Evolutionary conservation across 2,888 invertebrate species (phyloP).

Genomic region (Nomada goodeniana): DNA sequence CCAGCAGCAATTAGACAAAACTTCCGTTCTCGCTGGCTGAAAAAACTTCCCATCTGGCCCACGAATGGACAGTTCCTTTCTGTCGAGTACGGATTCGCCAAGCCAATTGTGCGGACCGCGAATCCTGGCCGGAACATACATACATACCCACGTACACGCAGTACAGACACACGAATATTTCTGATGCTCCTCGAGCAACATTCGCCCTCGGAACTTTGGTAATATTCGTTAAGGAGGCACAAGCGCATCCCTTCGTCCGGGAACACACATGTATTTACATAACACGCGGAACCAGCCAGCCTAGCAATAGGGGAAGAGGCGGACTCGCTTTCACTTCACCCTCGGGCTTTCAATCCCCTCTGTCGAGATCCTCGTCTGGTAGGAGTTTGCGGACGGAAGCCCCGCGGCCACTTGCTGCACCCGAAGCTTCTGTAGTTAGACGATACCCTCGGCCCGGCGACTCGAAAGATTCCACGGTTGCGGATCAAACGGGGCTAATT

Average conservation of each 20-base stretch:
- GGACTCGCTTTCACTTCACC: constrained; percentile 57
- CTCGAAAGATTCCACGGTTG: constrained; percentile 61
- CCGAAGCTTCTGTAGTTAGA: constrained; percentile 53
- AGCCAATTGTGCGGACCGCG: constrained; percentile 37
- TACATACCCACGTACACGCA: constrained; percentile 1
- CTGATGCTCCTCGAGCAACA: constrained; percentile 9
- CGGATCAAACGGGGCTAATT: constrained; percentile 79
- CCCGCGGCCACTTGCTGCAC: constrained; percentile 63
- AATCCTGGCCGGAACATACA: constrained; percentile 37
- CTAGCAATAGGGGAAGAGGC: constrained; percentile 8
- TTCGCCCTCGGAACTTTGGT: constrained; percentile 65
- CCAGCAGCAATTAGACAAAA: no score
- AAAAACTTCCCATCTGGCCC: background rate
- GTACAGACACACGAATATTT: constrained; percentile 10
- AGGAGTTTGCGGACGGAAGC: constrained; percentile 66
- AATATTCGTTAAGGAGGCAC: constrained; percentile 71
- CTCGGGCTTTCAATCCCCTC: constrained; percentile 53
- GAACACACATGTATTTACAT: constrained; percentile 71
- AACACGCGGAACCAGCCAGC: constrained; percentile 63
- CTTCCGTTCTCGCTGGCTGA: background rate
- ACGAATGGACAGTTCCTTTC: constrained; percentile 18
- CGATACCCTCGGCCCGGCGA: constrained; percentile 30
- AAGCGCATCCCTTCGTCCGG: constrained; percentile 52
- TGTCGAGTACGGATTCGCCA: constrained; percentile 24
- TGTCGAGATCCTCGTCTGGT: constrained; percentile 54